A percentile compares a stretch with the other conserved stretches of the same genome.
These are phyloP conservation scores for Acipenser oxyrinchus DNA, from an alignment of 2,797 vertebrate species.

Conservation along the genomic window DNA sequence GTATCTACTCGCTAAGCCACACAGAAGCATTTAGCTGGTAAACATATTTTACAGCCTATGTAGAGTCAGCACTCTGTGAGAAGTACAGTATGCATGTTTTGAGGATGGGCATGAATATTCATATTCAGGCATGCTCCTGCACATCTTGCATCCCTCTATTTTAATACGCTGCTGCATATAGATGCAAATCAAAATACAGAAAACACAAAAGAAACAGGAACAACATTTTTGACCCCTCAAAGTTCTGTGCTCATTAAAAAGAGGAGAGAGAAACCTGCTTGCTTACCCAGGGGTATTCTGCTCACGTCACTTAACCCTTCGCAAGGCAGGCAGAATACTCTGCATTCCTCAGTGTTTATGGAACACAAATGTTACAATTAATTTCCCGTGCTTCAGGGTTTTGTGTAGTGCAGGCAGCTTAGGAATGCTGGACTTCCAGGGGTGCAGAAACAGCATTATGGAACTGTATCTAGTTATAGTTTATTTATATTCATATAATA, in stretches of 20 bases:
- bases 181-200: too few relatives aligned
- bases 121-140: conserved; percentile 16
- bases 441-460: neutral
- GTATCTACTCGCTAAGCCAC: too few relatives aligned
- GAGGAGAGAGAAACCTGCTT: neutral
- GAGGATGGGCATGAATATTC: conserved; percentile 22
- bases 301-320: neutral
- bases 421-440: neutral
- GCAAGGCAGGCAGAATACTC: neutral
- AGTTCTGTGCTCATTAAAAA: neutral
- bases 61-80: neutral
- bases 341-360: neutral
- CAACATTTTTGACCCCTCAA: conserved; percentile 6
- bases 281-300: neutral
- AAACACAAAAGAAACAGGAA: too few relatives aligned
- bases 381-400: conserved; percentile 19
- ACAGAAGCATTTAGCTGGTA: too few relatives aligned
- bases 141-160: conserved; percentile 2
- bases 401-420: neutral
- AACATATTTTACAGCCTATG: too few relatives aligned
- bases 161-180: too few relatives aligned
- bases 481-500: too few relatives aligned
- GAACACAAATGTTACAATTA: neutral
- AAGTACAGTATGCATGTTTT: conserved; percentile 14
- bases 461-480: too few relatives aligned